Percentiles rank a stretch among this genome's conserved stretches.
Conservation (phyloP, 2,113 vertebrate species). For the Gobius niger region DNA sequence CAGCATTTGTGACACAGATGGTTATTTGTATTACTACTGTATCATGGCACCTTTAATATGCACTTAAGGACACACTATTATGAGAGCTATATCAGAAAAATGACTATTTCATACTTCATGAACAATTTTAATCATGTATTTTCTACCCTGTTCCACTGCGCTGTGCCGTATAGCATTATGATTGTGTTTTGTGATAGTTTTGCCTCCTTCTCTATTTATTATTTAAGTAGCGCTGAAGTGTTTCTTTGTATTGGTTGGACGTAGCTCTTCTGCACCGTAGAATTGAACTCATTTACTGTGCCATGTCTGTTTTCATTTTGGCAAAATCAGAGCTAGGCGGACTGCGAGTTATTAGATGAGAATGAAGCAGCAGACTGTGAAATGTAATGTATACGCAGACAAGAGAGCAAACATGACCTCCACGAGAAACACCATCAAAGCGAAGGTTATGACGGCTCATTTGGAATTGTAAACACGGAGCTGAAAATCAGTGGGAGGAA, state of each 20-base stretch:
- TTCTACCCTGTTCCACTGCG: constrained; percentile 34
- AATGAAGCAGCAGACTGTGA: constrained; percentile 74
- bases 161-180: constrained; percentile 63
- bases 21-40: constrained; percentile 16
- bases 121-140: constrained; percentile 59
- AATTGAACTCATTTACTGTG: constrained; percentile 71
- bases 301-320: constrained; percentile 72
- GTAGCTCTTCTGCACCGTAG: constrained; percentile 44
- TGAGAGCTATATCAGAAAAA: constrained; percentile 40
- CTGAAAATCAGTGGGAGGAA: constrained; percentile 6
- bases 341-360: constrained; percentile 68
- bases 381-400: constrained; percentile 69
- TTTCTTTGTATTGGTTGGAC: constrained; percentile 26
- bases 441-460: constrained; percentile 33
- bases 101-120: constrained; percentile 37
- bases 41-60: constrained; percentile 5
- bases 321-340: constrained; percentile 67
- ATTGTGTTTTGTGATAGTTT: constrained; percentile 63
- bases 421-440: constrained; percentile 42
- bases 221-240: constrained; percentile 44
- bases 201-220: constrained; percentile 52
- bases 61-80: constrained; percentile 14
- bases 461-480: constrained; percentile 31
- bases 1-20: background rate
- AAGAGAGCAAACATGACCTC: constrained; percentile 62